A percentile compares a stretch with the other conserved stretches of the same genome.
Evolutionary conservation across 1,140 invertebrate species (phyloP).

Genomic region (Atta colombica): DNA sequence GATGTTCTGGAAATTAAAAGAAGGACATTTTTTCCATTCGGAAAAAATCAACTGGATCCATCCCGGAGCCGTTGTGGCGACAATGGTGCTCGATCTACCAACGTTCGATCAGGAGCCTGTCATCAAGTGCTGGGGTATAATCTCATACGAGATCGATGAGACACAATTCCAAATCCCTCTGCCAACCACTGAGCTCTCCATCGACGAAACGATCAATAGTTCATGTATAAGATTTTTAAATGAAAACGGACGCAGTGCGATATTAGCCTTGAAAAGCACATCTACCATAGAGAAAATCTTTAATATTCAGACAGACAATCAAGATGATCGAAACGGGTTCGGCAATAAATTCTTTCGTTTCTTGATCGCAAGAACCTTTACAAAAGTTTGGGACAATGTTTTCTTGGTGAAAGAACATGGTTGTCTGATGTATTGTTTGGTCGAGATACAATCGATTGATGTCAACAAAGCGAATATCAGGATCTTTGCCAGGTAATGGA

Average conservation of each 20-base stretch:
- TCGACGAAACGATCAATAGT: slow-evolving; percentile 70
- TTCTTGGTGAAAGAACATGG: slow-evolving; percentile 72
- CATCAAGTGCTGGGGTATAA: slow-evolving; percentile 75
- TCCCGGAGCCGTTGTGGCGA: slow-evolving; percentile 69
- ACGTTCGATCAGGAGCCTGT: slow-evolving; percentile 69
- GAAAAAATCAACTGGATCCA: slow-evolving; percentile 68
- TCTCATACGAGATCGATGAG: slow-evolving; percentile 78
- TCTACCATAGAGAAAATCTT: slow-evolving; percentile 74
- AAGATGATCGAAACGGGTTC: slow-evolving; percentile 16
- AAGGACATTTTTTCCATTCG: slow-evolving; percentile 68
- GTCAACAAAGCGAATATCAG: slow-evolving; percentile 62
- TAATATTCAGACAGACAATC: slow-evolving; percentile 25
- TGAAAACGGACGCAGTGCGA: slow-evolving; percentile 15
- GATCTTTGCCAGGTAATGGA: slow-evolving; percentile 78
- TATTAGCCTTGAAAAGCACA: slow-evolving; percentile 79
- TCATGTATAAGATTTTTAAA: slow-evolving; percentile 67
- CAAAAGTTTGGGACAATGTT: slow-evolving; percentile 66
- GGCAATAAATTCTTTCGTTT: slow-evolving; percentile 68
- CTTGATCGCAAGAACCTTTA: slow-evolving; percentile 74
- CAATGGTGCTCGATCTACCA: slow-evolving; percentile 79
- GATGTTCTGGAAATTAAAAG: slow-evolving; percentile 76
- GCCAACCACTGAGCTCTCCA: slow-evolving; percentile 67
- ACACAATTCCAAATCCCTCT: slow-evolving; percentile 78
- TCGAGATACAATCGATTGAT: slow-evolving; percentile 75
- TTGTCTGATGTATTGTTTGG: slow-evolving; percentile 73